Base-by-base conservation (phyloP, 2,797 vertebrate genomes). In the Channallabes apus region DNA sequence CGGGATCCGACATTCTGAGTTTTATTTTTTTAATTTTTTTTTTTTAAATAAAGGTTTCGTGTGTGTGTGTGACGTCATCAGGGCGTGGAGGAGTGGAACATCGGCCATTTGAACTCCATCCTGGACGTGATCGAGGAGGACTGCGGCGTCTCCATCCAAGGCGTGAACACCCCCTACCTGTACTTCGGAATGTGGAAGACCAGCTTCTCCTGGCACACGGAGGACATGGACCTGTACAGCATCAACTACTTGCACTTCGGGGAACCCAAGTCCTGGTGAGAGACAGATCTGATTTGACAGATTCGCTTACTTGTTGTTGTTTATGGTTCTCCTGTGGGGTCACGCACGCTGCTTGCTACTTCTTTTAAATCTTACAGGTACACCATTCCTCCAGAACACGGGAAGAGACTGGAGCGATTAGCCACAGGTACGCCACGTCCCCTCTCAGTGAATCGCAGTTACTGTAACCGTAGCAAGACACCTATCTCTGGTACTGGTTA, bases 171-270 rank as follows among this genome's bases (percentile, higher is more conserved):
- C 0, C 98, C 98, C 0, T 99, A 99, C 90, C 95, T 99, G 0
- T 99, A 99, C 93, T 99, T 99, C 89, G 98, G 98, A 86, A 99
- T 99, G 98, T 99, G 98, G 98, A 99, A 99, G 93, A 99, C 98
- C 65, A 98, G 97, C 11, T 99, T 99, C 91, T 96, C 98, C 0
- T 99, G 98, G 98, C 98, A 99, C 92, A 99, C 98, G 0, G 98
- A 99, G 91, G 98, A 99, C 88, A 99, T 99, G 98, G 98, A 99
- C 92, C 97, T 99, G 81, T 99, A 72, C 98, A 80, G 78, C 78
- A 80, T 80, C 18, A 80, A 80, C 77, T 80, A 80, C 59, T 61
- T 80, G 24, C 77, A 99, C 91, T 99, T 99, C 67, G 98, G 98
- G 90, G 97, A 99, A 89, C 98, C 98, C 77, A 99, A 99, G 90